Conservation (phyloP, 2,113 vertebrate genomes). For the Nipponia nippon region DNA sequence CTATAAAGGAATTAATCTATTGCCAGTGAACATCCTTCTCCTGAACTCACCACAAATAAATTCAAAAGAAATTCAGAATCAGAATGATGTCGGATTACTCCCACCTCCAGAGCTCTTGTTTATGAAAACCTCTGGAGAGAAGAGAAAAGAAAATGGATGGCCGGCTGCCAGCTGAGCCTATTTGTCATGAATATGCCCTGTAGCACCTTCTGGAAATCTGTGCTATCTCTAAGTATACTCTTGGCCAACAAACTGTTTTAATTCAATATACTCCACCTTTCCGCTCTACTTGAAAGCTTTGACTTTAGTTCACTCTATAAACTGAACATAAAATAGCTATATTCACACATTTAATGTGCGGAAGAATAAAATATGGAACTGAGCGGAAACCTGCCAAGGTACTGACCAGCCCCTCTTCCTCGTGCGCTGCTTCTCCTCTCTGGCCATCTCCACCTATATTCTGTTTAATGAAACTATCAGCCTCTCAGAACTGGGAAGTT, state of each 20-base stretch:
- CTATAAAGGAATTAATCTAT: not conserved
- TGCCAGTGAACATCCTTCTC: not conserved
- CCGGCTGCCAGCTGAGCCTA: not conserved
- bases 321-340: not conserved
- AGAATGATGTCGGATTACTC: not conserved
- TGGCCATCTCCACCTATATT: not conserved
- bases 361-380: not conserved
- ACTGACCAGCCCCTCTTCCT: not conserved
- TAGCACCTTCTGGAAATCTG: constrained; percentile 3
- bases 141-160: constrained; percentile 8
- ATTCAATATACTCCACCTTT: not conserved
- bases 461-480: not conserved
- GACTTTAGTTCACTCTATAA: not conserved
- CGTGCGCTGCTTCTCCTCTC: not conserved
- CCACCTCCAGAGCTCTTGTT: constrained; percentile 3
- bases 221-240: not conserved
- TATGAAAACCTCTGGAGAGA: not conserved
- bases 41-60: not conserved
- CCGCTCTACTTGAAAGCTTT: not conserved
- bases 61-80: not conserved
- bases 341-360: not conserved
- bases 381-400: not conserved
- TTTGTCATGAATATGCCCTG: not conserved
- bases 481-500: not conserved
- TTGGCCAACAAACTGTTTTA: not conserved